phyloP scores from a whole-genome alignment of 2,113 vertebrate genomes.

The Potamarius usumacintae region DNA sequence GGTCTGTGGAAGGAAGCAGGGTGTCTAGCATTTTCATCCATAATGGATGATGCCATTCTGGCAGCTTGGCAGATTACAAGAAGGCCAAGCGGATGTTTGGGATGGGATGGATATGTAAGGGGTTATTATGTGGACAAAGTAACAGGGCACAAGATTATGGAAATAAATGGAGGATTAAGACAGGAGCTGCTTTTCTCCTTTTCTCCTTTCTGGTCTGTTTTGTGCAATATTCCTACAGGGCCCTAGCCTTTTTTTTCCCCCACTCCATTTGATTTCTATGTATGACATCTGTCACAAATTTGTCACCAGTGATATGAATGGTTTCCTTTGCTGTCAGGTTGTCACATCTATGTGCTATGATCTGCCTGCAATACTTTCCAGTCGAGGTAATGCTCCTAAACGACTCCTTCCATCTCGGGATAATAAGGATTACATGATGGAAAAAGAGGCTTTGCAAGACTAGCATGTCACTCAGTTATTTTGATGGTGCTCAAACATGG shows the following conservation, averaged over 20 bases:
- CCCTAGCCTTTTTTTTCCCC: background rate
- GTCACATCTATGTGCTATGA: background rate
- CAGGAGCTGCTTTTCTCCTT: background rate
- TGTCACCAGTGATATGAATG: background rate
- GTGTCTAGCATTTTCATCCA: constrained; percentile 1
- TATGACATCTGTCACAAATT: background rate
- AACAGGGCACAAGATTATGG: background rate
- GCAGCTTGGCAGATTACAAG: constrained; percentile 21
- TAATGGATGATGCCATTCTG: constrained; percentile 58
- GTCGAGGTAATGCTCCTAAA: background rate
- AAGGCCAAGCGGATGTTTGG: background rate
- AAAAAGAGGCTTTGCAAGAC: constrained; percentile 39
- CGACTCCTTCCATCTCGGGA: background rate
- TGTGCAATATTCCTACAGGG: background rate
- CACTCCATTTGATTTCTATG: background rate
- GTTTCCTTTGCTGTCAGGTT: background rate
- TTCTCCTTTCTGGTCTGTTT: background rate
- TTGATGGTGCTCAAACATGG: constrained; percentile 28
- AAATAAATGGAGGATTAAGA: constrained; percentile 3
- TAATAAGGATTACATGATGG: constrained; percentile 44
- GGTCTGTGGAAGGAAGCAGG: constrained; percentile 19
- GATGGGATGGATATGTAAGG: constrained; percentile 29
- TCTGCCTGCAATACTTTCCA: constrained; percentile 25
- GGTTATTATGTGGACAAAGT: constrained; percentile 22
- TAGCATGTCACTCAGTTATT: constrained; percentile 40